A percentile compares a stretch with the other conserved stretches of the same genome.
Conservation (phyloP, 2,888 invertebrate genomes). For the Cecidostiba fungosa region DNA sequence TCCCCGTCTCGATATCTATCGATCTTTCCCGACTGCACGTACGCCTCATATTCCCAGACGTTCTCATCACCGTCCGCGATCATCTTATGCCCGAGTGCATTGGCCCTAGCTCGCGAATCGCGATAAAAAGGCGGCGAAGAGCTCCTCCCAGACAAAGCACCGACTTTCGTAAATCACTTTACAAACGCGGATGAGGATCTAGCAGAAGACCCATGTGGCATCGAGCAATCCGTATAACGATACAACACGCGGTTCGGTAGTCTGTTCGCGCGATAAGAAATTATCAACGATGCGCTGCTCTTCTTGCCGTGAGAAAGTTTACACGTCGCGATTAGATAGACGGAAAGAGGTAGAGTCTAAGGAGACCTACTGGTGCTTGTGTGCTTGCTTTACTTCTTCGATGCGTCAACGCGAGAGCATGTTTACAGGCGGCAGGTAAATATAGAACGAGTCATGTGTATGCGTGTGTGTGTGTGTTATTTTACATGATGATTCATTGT, state of each 20-base stretch:
- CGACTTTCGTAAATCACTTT: constrained; percentile 45
- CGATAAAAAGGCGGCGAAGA: constrained; percentile 43
- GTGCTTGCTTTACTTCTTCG: constrained; percentile 8
- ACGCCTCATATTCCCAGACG: neutral
- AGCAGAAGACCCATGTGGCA: neutral
- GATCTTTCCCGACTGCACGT: neutral
- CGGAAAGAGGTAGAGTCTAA: neutral
- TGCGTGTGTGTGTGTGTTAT: neutral
- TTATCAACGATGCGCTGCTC: constrained; percentile 51
- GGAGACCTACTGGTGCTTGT: constrained; percentile 1
- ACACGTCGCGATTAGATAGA: constrained; percentile 61
- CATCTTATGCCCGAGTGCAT: neutral
- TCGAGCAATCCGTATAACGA: neutral
- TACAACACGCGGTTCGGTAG: neutral
- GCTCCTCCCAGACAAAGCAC: neutral
- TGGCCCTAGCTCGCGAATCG: constrained; percentile 43
- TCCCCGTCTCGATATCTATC: neutral
- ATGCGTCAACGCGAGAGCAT: neutral
- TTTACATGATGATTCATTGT: constrained; percentile 9
- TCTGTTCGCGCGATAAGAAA: constrained; percentile 43
- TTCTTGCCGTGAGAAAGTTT: constrained; percentile 66
- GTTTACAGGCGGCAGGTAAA: constrained; percentile 55
- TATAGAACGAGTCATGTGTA: neutral
- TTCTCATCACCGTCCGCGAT: neutral
- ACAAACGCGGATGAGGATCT: neutral